Percentiles rank a stretch among this genome's conserved stretches.
Conservation (phyloP, 2,888 invertebrate genomes). For the Rosalia funebris region DNA sequence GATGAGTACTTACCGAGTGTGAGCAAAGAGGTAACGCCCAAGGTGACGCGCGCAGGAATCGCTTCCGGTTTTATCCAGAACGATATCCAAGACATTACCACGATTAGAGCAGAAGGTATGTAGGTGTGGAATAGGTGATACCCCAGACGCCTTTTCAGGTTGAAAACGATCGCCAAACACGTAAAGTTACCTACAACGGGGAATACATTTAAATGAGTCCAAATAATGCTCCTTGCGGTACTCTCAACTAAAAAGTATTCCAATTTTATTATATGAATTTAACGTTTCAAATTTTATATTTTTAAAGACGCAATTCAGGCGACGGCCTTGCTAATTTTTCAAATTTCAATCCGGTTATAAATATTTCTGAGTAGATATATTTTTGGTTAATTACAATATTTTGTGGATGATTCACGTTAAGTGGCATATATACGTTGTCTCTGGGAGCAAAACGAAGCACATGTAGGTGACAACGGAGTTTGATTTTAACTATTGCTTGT, state of each 20-base stretch:
- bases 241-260: too few relatives aligned
- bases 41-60: constrained; percentile 87
- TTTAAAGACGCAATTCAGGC: too few relatives aligned
- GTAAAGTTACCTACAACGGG: constrained; percentile 88
- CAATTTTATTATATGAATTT: too few relatives aligned
- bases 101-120: constrained; percentile 90
- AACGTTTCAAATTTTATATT: neutral
- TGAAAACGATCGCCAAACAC: constrained; percentile 89
- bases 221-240: constrained; percentile 3
- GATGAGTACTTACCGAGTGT: constrained; percentile 72
- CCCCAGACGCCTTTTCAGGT: constrained; percentile 82
- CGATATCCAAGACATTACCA: constrained; percentile 96
- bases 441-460: neutral
- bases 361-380: neutral
- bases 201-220: too few relatives aligned
- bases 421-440: neutral
- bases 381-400: constrained; percentile 1
- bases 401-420: neutral
- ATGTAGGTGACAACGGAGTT: neutral
- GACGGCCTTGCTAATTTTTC: too few relatives aligned
- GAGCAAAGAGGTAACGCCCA: constrained; percentile 87
- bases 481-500: neutral
- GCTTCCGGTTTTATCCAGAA: constrained; percentile 96
- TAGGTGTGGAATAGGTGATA: constrained; percentile 93
- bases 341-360: neutral